Percentiles rank a stretch among this genome's conserved stretches.
These are phyloP conservation scores for Mastomys coucha DNA, from an alignment of 2,113 vertebrate species.

Conservation along the genomic window DNA sequence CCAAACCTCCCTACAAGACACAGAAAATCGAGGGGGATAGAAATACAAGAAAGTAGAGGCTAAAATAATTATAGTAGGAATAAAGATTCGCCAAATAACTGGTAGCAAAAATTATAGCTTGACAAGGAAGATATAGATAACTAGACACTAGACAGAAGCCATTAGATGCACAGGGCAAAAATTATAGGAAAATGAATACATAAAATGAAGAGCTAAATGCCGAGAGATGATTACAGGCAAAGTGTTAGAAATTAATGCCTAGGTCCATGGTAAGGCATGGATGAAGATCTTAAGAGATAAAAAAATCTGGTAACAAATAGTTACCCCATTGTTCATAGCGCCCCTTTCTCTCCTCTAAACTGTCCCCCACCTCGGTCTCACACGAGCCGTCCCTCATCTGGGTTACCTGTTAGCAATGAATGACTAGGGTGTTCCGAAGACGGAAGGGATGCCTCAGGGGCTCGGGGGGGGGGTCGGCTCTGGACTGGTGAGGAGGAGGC, in stretches of 20 bases:
- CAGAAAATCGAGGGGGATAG: background rate
- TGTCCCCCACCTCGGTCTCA: background rate
- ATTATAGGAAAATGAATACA: constrained; percentile 32
- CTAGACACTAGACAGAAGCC: background rate
- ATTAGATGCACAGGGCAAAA: constrained; percentile 39
- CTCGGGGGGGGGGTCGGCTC: constrained; percentile 54
- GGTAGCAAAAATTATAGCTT: constrained; percentile 48
- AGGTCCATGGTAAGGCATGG: background rate
- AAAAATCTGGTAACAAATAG: background rate
- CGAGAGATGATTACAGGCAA: constrained; percentile 12
- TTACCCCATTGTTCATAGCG: constrained; percentile 57
- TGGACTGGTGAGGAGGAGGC: constrained; percentile 51
- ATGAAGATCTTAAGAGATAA: background rate
- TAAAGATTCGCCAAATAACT: constrained; percentile 35
- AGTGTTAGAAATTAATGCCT: constrained; percentile 36
- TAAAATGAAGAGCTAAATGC: constrained; percentile 16
- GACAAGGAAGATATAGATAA: constrained; percentile 28
- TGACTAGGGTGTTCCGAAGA: constrained; percentile 44
- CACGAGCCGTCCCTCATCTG: constrained; percentile 8
- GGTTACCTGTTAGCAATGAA: constrained; percentile 71
- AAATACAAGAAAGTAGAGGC: background rate
- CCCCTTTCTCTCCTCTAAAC: constrained; percentile 32
- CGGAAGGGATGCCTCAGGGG: background rate
- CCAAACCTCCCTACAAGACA: background rate
- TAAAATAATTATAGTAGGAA: background rate